Evolutionary conservation across 2,888 invertebrate species (phyloP).

Genomic region (Stomorhina lunata): DNA sequence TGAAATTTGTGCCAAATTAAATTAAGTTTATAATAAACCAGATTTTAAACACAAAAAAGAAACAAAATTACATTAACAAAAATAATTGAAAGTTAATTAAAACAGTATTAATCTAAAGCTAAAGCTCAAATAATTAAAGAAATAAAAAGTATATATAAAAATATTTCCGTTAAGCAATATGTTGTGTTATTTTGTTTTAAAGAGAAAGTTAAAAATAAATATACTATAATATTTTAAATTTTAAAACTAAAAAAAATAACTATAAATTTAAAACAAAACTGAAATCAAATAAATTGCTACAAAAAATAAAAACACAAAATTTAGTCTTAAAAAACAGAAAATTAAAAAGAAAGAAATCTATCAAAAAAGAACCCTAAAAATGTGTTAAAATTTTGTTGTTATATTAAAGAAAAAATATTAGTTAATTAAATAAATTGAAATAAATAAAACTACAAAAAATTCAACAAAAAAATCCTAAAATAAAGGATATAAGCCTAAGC

Average conservation of each 20-base stretch:
- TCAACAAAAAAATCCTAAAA: background rate
- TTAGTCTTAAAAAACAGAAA: background rate
- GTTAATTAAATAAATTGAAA: slow-evolving; percentile 34
- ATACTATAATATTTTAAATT: slow-evolving; percentile 20
- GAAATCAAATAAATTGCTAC: background rate
- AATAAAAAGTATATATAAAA: slow-evolving; percentile 20
- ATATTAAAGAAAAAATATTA: slow-evolving; percentile 47
- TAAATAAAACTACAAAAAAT: slow-evolving; percentile 4
- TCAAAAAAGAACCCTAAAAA: slow-evolving; percentile 11
- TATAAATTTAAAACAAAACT: slow-evolving; percentile 21
- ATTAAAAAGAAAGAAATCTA: background rate
- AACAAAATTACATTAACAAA: slow-evolving; percentile 16
- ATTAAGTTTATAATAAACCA: background rate
- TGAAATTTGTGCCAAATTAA: background rate
- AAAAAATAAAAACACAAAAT: background rate
- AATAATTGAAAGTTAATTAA: slow-evolving; percentile 1
- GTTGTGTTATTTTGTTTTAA: slow-evolving; percentile 65
- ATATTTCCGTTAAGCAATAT: slow-evolving; percentile 64
- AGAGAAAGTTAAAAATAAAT: slow-evolving; percentile 8
- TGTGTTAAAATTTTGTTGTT: slow-evolving; percentile 61
- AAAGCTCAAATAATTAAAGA: slow-evolving; percentile 39
- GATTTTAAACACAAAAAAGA: background rate
- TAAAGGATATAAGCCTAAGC: slow-evolving; percentile 55
- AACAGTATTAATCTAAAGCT: slow-evolving; percentile 44
- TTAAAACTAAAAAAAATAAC: background rate